A percentile compares a stretch with the other conserved stretches of the same genome.
These are phyloP conservation scores for Cavia porcellus DNA, from an alignment of 2,113 vertebrate species.

Conservation along the genomic window DNA sequence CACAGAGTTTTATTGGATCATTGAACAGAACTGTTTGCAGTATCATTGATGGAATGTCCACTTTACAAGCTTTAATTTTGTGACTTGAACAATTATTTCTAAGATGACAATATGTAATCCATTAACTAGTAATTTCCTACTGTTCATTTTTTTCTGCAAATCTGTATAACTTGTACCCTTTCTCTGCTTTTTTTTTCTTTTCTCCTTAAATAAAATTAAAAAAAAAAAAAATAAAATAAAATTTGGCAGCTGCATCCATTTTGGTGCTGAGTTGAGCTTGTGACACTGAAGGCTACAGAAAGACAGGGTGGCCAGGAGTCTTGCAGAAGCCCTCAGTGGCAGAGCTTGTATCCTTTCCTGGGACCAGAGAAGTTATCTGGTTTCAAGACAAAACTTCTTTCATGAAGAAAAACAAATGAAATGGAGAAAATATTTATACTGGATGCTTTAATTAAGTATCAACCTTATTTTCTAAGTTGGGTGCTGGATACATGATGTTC, in stretches of 20 bases:
- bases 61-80: too few relatives aligned
- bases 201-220: too few relatives aligned
- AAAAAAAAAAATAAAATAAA: too few relatives aligned
- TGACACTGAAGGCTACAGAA: not conserved
- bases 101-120: too few relatives aligned
- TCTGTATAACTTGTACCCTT: too few relatives aligned
- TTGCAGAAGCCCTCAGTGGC: not conserved
- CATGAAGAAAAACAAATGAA: not conserved
- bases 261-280: not conserved
- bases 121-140: too few relatives aligned
- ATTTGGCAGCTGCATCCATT: not conserved
- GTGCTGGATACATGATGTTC: not conserved
- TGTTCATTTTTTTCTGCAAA: too few relatives aligned
- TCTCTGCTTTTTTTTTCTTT: too few relatives aligned
- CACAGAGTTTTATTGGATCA: too few relatives aligned
- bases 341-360: not conserved
- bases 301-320: not conserved
- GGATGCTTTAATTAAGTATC: not conserved
- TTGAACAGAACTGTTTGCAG: too few relatives aligned
- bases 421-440: not conserved
- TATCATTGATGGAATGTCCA: too few relatives aligned
- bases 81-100: too few relatives aligned
- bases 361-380: not conserved
- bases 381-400: not conserved
- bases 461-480: conserved; percentile 36